These are phyloP conservation scores for Linurgus olivaceus DNA, from an alignment of 2,797 vertebrate species.

Conservation along the genomic window DNA sequence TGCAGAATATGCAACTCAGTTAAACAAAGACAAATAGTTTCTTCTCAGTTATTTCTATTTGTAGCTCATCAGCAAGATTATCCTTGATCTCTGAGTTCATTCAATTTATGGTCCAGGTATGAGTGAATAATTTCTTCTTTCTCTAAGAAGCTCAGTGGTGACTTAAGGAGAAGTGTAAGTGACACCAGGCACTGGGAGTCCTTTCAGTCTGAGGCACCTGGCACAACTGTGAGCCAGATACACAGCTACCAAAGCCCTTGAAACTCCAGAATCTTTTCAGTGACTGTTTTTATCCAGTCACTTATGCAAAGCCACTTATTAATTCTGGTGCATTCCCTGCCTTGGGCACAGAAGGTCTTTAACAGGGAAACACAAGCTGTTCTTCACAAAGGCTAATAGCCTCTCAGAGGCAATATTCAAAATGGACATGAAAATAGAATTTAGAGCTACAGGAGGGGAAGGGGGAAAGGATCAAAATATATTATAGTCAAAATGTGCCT, in stretches of 20 bases:
- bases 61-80: neutral
- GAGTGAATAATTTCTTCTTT: neutral
- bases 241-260: neutral
- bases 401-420: neutral
- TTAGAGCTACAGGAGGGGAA: neutral
- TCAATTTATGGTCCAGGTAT: neutral
- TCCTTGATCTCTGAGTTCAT: neutral
- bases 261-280: neutral
- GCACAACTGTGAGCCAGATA: neutral
- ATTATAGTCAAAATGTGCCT: neutral
- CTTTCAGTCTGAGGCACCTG: neutral
- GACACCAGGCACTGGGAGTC: neutral
- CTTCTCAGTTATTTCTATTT: neutral
- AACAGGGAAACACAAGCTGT: neutral
- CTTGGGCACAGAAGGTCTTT: neutral
- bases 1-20: neutral
- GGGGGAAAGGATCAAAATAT: neutral
- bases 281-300: neutral
- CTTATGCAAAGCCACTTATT: neutral
- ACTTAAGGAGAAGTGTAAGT: neutral
- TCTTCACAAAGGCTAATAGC: neutral
- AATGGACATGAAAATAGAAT: neutral
- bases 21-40: neutral
- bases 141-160: neutral
- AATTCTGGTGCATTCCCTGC: neutral